Evolutionary conservation across 2,113 vertebrate species (phyloP).

Genomic region (Oncorhynchus keta): DNA sequence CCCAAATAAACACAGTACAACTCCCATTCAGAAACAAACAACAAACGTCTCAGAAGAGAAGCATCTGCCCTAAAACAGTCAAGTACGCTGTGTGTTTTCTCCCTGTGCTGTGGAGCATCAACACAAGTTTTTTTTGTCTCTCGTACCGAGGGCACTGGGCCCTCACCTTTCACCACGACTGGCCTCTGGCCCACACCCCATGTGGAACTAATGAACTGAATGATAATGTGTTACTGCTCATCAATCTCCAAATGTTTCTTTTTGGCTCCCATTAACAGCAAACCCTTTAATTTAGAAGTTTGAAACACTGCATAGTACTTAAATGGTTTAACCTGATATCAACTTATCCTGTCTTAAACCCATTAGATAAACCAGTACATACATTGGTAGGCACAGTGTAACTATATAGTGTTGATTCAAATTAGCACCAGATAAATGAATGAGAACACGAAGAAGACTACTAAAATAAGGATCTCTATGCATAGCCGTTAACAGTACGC

Average conservation of each 20-base stretch:
- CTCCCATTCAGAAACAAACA: background rate
- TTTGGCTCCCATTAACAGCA: background rate
- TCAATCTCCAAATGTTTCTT: background rate
- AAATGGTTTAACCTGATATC: too few relatives aligned
- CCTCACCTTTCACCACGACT: background rate
- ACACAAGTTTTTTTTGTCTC: background rate
- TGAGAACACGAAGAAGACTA: too few relatives aligned
- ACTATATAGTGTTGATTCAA: background rate
- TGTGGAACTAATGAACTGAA: too few relatives aligned
- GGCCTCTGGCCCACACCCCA: background rate
- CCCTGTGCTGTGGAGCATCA: slow-evolving; percentile 7
- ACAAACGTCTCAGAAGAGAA: background rate
- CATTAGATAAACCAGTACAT: background rate
- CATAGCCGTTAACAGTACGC: too few relatives aligned
- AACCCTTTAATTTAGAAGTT: background rate
- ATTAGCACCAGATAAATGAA: too few relatives aligned
- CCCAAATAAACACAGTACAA: background rate
- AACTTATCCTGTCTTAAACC: background rate
- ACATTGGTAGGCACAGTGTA: background rate
- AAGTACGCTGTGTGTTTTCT: background rate
- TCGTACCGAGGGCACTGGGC: background rate
- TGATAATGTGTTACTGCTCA: background rate
- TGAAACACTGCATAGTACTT: background rate
- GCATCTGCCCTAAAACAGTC: background rate
- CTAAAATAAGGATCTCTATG: too few relatives aligned